Base-by-base conservation (phyloP, 1,140 invertebrate genomes). In the Venustaconcha ellipsiformis region DNA sequence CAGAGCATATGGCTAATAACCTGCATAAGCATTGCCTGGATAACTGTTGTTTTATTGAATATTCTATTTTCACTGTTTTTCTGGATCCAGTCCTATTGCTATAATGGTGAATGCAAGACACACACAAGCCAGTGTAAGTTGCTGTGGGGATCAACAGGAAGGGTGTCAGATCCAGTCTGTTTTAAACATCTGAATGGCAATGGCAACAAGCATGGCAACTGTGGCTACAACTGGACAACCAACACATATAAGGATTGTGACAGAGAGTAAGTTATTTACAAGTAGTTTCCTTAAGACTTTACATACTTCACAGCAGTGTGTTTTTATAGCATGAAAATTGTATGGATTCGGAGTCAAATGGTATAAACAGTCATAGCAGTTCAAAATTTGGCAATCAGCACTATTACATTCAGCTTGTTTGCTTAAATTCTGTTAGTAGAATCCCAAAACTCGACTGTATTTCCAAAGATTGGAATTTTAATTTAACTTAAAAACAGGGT, bases 141-240 rank as follows among this genome's bases (percentile, higher is more conserved):
- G 20, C 92, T 99, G 17, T 99, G 98, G 98, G 98, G 98, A 26
- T 94, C 94, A 0, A 96, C 96, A 0, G 98, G 96, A 1, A 93
- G 94, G 77, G 95, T 94, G 56, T 97, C 96, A 0, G 93, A 94
- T 80, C 91, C 93, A 8, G 92, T 94, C 55, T 99, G 98, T 89
- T 99, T 98, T 89, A 91, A 84, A 67, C 79, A 93, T 17, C 94
- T 95, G 91, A 99, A 99, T 87, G 93, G 91, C 1, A 94, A 95
- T 81, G 97, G 97, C 1, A 93, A 92, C 57, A 92, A 94, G 55
- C 93, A 94, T 86, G 98, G 97, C n/a, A 98, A 99, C 90, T 99
- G 98, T 91, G 98, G 97, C 6, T 99, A 95, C 88, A 94, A 96
- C 89, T 93, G 94, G 57, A 83, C 94, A 0, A 94, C 93, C 65